Conservation (phyloP, 2,888 invertebrate species). For the Calliopum simillimum region DNA sequence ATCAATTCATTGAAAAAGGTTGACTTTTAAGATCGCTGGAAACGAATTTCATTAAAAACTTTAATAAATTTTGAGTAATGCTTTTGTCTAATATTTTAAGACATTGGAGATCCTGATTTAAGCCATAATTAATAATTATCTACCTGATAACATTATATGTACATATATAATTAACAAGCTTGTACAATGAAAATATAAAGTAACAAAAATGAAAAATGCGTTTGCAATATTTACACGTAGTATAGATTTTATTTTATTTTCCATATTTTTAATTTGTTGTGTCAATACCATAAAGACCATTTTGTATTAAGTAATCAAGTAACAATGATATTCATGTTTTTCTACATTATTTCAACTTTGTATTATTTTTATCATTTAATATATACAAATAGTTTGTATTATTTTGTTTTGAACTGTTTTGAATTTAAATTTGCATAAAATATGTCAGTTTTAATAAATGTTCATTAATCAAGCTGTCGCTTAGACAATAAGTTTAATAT, state of each 20-base stretch:
- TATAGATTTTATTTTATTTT: constrained; percentile 27
- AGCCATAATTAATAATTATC: too few species aligned
- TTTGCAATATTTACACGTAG: constrained; percentile 34
- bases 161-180: constrained; percentile 3
- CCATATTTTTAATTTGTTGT: too few species aligned
- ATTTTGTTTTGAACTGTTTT: constrained; percentile 1
- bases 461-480: background rate
- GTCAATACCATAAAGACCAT: background rate
- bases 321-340: background rate
- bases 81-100: too few species aligned
- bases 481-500: constrained; percentile 20
- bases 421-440: background rate
- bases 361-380: background rate
- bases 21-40: too few species aligned
- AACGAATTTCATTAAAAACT: too few species aligned
- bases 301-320: constrained; percentile 15
- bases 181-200: constrained; percentile 1
- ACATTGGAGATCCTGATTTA: too few species aligned
- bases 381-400: background rate
- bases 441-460: constrained; percentile 6
- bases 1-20: too few species aligned
- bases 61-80: too few species aligned
- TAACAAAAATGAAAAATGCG: background rate
- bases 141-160: background rate
- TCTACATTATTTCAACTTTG: background rate